A percentile compares a stretch with the other conserved stretches of the same genome.
Conservation (phyloP, 2,113 vertebrate species). For the Malurus melanocephalus region DNA sequence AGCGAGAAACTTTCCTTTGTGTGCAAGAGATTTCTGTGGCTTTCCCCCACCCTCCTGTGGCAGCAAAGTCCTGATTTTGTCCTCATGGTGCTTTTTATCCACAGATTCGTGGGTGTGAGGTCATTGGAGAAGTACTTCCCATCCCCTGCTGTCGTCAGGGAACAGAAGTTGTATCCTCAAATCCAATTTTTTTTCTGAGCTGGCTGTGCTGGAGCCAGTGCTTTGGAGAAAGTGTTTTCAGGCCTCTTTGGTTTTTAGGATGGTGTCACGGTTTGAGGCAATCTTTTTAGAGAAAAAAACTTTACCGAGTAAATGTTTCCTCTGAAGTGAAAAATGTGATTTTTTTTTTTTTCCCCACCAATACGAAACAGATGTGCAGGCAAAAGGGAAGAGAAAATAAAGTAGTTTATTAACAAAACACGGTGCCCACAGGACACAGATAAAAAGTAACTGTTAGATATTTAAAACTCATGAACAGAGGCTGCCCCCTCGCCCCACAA, state of each 20-base stretch:
- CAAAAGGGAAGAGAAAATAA: no score
- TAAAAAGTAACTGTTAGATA: no score
- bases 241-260: not conserved
- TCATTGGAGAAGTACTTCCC: constrained; percentile 5
- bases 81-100: not conserved
- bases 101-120: not conserved
- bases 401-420: no score
- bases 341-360: no score
- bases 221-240: not conserved
- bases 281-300: no score
- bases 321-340: no score
- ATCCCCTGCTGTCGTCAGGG: not conserved
- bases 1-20: not conserved
- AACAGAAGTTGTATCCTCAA: not conserved
- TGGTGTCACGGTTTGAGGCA: no score
- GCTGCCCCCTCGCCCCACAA: no score
- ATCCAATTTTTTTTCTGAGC: constrained; percentile 6
- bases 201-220: not conserved
- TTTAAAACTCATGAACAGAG: no score
- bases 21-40: not conserved
- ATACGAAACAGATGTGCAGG: no score
- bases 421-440: no score
- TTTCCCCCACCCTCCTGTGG: not conserved
- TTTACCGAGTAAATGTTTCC: no score
- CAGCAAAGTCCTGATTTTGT: not conserved